phyloP scores from a whole-genome alignment of 2,113 vertebrate genomes.

The Corythoichthys intestinalis region DNA sequence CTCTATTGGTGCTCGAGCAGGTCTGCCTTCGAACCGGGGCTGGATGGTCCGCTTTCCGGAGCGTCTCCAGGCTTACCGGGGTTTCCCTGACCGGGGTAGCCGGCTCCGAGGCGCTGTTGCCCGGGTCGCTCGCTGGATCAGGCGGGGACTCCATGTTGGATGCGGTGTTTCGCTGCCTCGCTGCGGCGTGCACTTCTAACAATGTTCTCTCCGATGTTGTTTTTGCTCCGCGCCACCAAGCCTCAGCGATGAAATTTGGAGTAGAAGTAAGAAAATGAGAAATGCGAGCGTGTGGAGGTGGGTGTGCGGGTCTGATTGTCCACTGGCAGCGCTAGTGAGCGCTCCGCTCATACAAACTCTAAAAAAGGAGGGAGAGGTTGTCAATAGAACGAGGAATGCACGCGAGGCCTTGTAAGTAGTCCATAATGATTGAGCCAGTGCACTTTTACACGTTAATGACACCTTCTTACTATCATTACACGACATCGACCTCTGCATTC shows the following conservation, averaged over 20 bases:
- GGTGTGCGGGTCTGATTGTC: conserved; percentile 83
- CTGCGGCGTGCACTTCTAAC: conserved; percentile 68
- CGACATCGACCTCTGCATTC: not conserved
- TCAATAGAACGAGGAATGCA: conserved; percentile 78
- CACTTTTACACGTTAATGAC: conserved; percentile 21
- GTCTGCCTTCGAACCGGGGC: conserved; percentile 85
- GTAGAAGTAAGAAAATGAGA: conserved; percentile 85
- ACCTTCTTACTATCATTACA: conserved; percentile 3
- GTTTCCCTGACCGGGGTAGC: conserved; percentile 84
- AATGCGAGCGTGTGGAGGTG: conserved; percentile 82
- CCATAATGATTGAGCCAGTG: conserved; percentile 50
- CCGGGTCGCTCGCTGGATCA: conserved; percentile 87
- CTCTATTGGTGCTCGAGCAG: conserved; percentile 86
- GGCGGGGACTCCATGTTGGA: conserved; percentile 93
- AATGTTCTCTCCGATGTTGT: conserved; percentile 73
- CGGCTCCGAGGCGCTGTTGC: conserved; percentile 87
- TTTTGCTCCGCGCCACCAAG: conserved; percentile 79
- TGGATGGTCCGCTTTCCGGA: conserved; percentile 86
- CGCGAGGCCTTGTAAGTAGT: conserved; percentile 62
- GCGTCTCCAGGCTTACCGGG: conserved; percentile 85
- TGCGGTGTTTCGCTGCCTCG: conserved; percentile 57
- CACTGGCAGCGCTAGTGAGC: conserved; percentile 92
- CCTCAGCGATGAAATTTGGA: conserved; percentile 86
- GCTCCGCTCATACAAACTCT: conserved; percentile 67
- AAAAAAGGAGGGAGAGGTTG: conserved; percentile 70